phyloP scores from a whole-genome alignment of 2,797 vertebrate species.

The Sebastes cheni region DNA sequence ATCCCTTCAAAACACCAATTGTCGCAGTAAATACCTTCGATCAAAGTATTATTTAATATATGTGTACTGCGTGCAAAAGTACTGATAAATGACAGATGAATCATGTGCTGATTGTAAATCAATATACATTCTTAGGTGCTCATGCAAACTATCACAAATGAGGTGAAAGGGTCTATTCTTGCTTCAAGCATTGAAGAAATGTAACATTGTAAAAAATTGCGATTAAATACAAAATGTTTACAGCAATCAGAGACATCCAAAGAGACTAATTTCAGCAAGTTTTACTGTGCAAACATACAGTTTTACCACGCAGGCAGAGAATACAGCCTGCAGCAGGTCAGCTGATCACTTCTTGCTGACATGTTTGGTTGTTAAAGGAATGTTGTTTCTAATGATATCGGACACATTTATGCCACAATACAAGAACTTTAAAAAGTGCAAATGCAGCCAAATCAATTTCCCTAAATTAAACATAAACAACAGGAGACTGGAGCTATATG shows the following conservation, averaged over 20 bases:
- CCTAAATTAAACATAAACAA: conserved; percentile 6
- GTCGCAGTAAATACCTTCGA: conserved; percentile 7
- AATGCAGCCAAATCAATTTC: conserved; percentile 49
- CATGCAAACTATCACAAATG: conserved; percentile 55
- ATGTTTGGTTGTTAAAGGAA: conserved; percentile 60
- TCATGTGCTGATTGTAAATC: conserved; percentile 33
- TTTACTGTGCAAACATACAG: conserved; percentile 67
- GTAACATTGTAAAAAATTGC: conserved; percentile 13
- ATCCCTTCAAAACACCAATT: conserved; percentile 27
- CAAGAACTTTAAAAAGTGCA: conserved; percentile 64
- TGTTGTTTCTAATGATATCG: conserved; percentile 36
- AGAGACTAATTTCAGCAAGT: conserved; percentile 33
- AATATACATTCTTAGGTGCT: conserved; percentile 39
- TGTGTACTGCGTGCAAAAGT: conserved; percentile 43
- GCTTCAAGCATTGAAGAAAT: conserved; percentile 11
- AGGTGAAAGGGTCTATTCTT: conserved; percentile 27
- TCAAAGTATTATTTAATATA: neutral
- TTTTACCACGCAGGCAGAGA: conserved; percentile 23
- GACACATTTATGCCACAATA: conserved; percentile 29
- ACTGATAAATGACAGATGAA: conserved; percentile 22
- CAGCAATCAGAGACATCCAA: conserved; percentile 60
- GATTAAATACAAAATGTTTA: conserved; percentile 58
- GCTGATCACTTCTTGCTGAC: neutral
- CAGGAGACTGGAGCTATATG: neutral
- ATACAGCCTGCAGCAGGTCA: conserved; percentile 11